Percentiles rank a stretch among this genome's conserved stretches.
phyloP scores from a whole-genome alignment of 2,113 vertebrate genomes.

The Canis aureus region DNA sequence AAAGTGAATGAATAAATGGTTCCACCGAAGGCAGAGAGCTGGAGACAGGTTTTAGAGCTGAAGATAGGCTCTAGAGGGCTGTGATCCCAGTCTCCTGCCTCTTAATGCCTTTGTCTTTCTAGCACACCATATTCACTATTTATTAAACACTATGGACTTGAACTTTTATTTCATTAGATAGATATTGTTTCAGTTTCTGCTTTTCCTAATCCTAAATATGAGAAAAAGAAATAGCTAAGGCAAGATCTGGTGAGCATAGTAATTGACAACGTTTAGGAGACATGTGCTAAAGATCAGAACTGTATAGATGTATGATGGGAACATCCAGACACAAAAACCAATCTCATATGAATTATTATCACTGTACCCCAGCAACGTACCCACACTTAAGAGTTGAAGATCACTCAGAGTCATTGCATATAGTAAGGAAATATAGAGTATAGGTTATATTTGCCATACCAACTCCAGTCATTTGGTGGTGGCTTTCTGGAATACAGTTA shows the following conservation, averaged over 20 bases:
- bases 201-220: background rate
- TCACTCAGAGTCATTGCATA: background rate
- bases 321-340: background rate
- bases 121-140: background rate
- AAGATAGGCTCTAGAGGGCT: too few species aligned
- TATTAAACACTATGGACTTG: background rate
- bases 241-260: background rate
- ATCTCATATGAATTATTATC: background rate
- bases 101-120: background rate
- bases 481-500: background rate
- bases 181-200: constrained; percentile 21
- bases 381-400: background rate
- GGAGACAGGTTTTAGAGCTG: background rate
- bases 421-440: background rate
- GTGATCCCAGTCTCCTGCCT: background rate
- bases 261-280: background rate
- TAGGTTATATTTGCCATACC: background rate
- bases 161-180: background rate
- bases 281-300: background rate
- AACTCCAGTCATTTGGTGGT: background rate
- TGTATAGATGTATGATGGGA: background rate
- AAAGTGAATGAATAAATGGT: background rate
- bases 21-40: background rate
- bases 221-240: background rate
- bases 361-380: background rate